Evolutionary conservation across 2,113 vertebrate genomes (phyloP).

Genomic region (Engraulis encrasicolus): DNA sequence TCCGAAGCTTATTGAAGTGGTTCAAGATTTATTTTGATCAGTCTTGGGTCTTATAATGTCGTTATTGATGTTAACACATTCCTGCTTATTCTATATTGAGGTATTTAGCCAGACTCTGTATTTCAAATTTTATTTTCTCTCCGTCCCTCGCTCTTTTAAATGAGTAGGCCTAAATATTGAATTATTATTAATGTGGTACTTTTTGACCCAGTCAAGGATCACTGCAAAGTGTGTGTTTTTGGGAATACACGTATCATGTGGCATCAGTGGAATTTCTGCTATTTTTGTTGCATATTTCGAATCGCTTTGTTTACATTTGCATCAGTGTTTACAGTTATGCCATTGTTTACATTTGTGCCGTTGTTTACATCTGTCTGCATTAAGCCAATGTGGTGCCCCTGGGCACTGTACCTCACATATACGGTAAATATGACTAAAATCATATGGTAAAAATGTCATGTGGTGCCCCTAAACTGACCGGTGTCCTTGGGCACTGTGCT

Average conservation of each 20-base stretch:
- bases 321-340: conserved; percentile 27
- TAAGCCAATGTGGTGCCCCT: too few species aligned
- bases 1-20: too few species aligned
- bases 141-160: too few species aligned
- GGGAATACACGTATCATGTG: neutral
- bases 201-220: neutral
- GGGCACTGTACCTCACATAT: too few species aligned
- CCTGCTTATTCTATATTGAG: neutral
- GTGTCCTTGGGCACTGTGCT: too few species aligned
- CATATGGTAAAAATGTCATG: too few species aligned
- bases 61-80: neutral
- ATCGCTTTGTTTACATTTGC: conserved; percentile 2
- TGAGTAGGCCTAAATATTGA: conserved; percentile 4
- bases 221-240: neutral
- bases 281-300: neutral
- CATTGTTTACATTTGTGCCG: neutral
- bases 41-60: neutral
- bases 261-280: neutral
- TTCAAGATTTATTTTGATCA: neutral
- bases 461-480: too few species aligned
- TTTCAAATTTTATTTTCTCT: neutral
- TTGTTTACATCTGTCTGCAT: too few species aligned
- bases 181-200: neutral
- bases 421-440: too few species aligned
- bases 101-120: neutral